Percentiles rank a stretch among this genome's conserved stretches.
Conservation (phyloP, 2,888 invertebrate species). For the Chorisops tibialis region DNA sequence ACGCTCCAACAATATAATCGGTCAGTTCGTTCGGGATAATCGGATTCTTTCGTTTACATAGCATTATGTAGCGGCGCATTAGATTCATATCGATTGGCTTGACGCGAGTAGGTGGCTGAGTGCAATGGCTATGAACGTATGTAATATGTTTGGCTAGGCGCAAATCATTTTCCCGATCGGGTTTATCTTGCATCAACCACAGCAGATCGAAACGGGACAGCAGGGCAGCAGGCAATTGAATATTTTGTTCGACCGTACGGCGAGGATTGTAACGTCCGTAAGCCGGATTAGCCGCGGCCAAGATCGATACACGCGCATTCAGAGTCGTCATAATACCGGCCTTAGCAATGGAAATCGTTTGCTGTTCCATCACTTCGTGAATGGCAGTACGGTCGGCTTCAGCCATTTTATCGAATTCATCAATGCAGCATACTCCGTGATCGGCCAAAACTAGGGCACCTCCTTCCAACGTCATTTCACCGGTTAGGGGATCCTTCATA, state of each 20-base stretch:
- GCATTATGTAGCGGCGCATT: conserved; percentile 87
- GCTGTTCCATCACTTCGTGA: conserved; percentile 99
- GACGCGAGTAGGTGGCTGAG: conserved; percentile 76
- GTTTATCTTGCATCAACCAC: conserved; percentile 88
- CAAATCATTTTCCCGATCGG: conserved; percentile 68
- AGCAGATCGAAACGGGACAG: conserved; percentile 93
- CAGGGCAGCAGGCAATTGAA: conserved; percentile 95
- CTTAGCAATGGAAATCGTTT: conserved; percentile 98
- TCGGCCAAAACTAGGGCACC: conserved; percentile 96
- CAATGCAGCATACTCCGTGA: conserved; percentile 97
- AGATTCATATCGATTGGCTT: conserved; percentile 85
- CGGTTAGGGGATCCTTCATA: conserved; percentile 94
- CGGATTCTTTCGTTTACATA: conserved; percentile 88
- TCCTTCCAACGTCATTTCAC: conserved; percentile 96
- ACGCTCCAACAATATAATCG: conserved; percentile 82
- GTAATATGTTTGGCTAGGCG: conserved; percentile 95
- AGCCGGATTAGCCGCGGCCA: conserved; percentile 98
- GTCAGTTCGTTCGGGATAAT: conserved; percentile 81
- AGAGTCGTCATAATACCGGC: conserved; percentile 98
- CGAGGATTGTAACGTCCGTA: conserved; percentile 97
- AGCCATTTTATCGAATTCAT: conserved; percentile 99
- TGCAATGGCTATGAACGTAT: conserved; percentile 89
- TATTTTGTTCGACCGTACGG: conserved; percentile 92
- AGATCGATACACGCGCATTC: conserved; percentile 94
- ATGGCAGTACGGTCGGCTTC: conserved; percentile 92